Evolutionary conservation across 2,888 invertebrate genomes (phyloP), one percentile per base, ranked within the genome.

Genomic region (Eupeodes luniger): DNA sequence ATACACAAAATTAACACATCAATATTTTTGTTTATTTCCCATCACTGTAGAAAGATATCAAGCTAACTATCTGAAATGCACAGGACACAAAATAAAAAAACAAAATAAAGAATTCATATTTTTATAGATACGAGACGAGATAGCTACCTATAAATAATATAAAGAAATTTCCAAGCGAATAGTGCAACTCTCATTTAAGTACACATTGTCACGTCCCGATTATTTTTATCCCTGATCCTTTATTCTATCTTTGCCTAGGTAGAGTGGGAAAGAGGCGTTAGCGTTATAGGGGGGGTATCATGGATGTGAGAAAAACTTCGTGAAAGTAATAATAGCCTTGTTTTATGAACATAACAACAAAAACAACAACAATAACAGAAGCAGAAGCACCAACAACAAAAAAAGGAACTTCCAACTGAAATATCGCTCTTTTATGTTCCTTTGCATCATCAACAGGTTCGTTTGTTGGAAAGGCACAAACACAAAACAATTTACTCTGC

Each of bases 371-470:
- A 47, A 51, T n/a, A 16, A 11, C 40, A n/a, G 11, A 16, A 14
- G 16, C 40, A n/a, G 11, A 16, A 14, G 16, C 10, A 36, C 36
- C 36, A 14, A 27, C 19, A 64, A 64, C 0, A 64, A 64, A 66
- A 27, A 19, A 47, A 49, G 5, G 6, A 1, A 7, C 40, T 16
- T 16, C 16, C 11, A 34, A 51, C n/a, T 49, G 67, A 67, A 51
- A 36, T 67, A 51, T 67, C 10, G 6, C n/a, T 14, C 16, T 67
- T 67, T 67, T 51, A 51, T 67, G 27, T 67, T n/a, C 16, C 49
- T 40, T 9, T 67, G 51, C 51, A 36, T 51, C 67, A 67, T 67
- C 67, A 67, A 67, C 67, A 67, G 67, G 49, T 67, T 19, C 49
- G 10, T 19, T 6, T n/a, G n/a, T 27, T n/a, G 0, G 10, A 36